Evolutionary conservation across 2,113 vertebrate genomes (phyloP), one percentile per base, ranked within the genome.

Genomic region (Sula dactylatra): DNA sequence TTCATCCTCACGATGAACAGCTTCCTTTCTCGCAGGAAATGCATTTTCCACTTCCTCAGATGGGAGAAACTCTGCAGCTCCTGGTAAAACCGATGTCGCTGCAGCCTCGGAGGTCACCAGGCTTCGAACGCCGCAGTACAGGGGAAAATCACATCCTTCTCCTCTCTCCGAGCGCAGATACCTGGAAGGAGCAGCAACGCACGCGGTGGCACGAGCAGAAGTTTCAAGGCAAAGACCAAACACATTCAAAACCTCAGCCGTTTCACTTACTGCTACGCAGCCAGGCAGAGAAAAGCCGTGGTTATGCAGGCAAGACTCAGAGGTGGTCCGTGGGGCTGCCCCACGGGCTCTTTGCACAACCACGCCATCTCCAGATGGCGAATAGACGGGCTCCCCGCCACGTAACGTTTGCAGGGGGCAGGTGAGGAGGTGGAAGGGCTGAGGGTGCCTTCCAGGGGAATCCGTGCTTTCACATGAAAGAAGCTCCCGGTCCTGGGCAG

Each of bases 1-100:
- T 34, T 19, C 16, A 9, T 34, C 26, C 45, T 34, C 34, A 0
- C 1, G 8, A 16, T 0, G 4, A 27, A 3, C 40, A 49, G 24
- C n/a, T n/a, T 45, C 25, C 40, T 42, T 36, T 15, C 56, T 13
- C 3, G 5, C 56, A 22, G 31, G 21, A 50, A 77, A 64, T 0
- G 3, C 18, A 3, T 6, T 26, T 31, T 36, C 47, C 7, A 0
- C 31, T 17, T 78, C 55, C 45, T 67, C 7, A 0, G 49, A 26
- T 0, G 14, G 31, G 50, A 42, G 15, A 34, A 85, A 50, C 15
- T 14, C 26, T 4, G 3, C n/a, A 49, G 64, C 47, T 90, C 55
- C 40, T 6, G 54, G 34, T 16, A 14, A 56, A 64, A 26, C 16
- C 3, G 4, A 24, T 1, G 31, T 16, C 4, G 15, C 56, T 38